A percentile compares a stretch with the other conserved stretches of the same genome.
Evolutionary conservation across 2,797 vertebrate species (phyloP).

Genomic region (Halcyon leucocephala): DNA sequence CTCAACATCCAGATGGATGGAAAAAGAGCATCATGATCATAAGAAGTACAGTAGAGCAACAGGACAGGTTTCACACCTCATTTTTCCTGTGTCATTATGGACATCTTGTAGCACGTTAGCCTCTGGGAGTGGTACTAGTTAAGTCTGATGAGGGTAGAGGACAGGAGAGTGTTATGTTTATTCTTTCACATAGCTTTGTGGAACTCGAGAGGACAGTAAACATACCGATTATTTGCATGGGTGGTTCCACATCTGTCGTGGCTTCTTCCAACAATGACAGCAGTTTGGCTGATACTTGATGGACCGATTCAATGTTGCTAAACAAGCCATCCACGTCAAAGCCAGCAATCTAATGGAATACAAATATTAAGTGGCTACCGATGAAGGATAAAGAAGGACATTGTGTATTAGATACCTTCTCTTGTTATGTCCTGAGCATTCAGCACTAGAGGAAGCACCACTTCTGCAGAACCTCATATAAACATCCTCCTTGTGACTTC

Average conservation of each 20-base stretch:
- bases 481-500: slow-evolving; percentile 45
- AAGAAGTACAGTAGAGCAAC: neutral
- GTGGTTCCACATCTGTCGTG: slow-evolving; percentile 86
- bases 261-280: slow-evolving; percentile 88
- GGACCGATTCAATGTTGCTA: slow-evolving; percentile 94
- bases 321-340: slow-evolving; percentile 93
- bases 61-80: neutral
- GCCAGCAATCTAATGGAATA: slow-evolving; percentile 81
- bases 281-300: slow-evolving; percentile 89
- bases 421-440: neutral
- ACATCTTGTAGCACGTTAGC: neutral
- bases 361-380: slow-evolving; percentile 50
- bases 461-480: neutral
- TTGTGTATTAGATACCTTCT: neutral
- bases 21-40: neutral
- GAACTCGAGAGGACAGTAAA: slow-evolving; percentile 66
- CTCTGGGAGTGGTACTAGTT: neutral
- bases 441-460: neutral
- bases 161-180: slow-evolving; percentile 34
- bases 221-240: slow-evolving; percentile 90
- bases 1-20: neutral
- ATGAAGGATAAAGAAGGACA: slow-evolving; percentile 13
- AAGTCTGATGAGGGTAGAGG: neutral
- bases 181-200: slow-evolving; percentile 28
- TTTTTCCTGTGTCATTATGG: slow-evolving; percentile 5